These are phyloP conservation scores for Thunnus maccoyii DNA, from an alignment of 2,113 vertebrate genomes.

Conservation along the genomic window DNA sequence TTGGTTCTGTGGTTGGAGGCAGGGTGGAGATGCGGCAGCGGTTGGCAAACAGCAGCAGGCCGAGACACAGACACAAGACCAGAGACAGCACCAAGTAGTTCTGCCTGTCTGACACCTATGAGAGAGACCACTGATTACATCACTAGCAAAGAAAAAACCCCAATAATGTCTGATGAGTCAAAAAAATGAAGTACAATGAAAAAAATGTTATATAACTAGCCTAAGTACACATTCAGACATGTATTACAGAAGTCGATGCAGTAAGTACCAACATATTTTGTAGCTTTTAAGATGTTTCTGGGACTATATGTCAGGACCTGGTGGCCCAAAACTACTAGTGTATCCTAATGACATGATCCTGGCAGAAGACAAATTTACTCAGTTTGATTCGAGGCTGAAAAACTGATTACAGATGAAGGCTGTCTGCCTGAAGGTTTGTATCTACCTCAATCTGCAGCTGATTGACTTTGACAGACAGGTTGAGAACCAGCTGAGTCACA, in stretches of 20 bases:
- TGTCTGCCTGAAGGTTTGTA: background rate
- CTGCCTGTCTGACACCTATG: constrained; percentile 91
- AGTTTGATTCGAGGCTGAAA: background rate
- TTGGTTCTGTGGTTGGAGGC: constrained; percentile 81
- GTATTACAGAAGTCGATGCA: background rate
- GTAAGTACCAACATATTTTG: background rate
- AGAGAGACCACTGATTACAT: background rate
- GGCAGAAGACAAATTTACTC: constrained; percentile 16
- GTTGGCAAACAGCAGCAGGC: constrained; percentile 89
- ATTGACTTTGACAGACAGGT: constrained; percentile 89
- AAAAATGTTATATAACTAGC: background rate
- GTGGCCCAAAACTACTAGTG: background rate
- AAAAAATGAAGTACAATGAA: background rate
- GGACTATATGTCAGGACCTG: background rate
- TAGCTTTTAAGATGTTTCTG: background rate
- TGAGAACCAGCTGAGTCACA: constrained; percentile 91
- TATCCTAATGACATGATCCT: constrained; percentile 9
- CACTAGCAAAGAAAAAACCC: background rate
- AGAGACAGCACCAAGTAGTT: constrained; percentile 92
- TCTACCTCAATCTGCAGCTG: constrained; percentile 92
- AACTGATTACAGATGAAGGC: constrained; percentile 25
- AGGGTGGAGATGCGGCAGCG: constrained; percentile 79
- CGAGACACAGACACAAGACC: constrained; percentile 88
- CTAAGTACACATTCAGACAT: background rate
- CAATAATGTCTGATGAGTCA: background rate